phyloP scores from a whole-genome alignment of 2,797 vertebrate species.

The Otolemur crassicaudatus region DNA sequence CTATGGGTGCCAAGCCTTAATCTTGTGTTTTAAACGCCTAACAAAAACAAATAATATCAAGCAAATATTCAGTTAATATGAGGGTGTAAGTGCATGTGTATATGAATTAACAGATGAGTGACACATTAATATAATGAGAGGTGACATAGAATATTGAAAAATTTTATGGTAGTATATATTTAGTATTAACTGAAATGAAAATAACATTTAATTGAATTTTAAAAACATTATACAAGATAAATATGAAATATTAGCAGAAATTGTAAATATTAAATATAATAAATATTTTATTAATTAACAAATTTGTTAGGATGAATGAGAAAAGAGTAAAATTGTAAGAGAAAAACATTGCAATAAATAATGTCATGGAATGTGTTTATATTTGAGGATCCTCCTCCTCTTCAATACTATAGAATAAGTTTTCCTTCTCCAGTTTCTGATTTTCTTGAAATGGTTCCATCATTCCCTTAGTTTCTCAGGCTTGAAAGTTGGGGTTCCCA shows the following conservation, averaged over 20 bases:
- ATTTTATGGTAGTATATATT: neutral
- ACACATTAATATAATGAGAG: neutral
- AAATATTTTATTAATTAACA: neutral
- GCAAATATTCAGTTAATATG: neutral
- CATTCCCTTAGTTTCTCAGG: neutral
- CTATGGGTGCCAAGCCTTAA: neutral
- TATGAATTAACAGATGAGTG: neutral
- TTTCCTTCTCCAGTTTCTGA: neutral
- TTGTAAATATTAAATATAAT: neutral
- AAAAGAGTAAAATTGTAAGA: neutral
- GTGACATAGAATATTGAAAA: neutral
- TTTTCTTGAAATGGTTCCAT: neutral
- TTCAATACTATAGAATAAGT: neutral
- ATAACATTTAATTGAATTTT: neutral
- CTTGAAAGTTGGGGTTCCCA: neutral
- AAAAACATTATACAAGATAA: neutral
- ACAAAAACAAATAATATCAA: neutral
- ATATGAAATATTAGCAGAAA: neutral
- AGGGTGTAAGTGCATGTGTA: neutral
- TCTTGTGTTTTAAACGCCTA: neutral
- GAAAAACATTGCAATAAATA: neutral
- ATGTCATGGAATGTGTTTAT: neutral
- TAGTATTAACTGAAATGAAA: neutral
- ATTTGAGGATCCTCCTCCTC: neutral
- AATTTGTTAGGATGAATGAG: neutral